Base-by-base conservation (phyloP, 2,888 invertebrate species). In the Lacanobia oleracea region DNA sequence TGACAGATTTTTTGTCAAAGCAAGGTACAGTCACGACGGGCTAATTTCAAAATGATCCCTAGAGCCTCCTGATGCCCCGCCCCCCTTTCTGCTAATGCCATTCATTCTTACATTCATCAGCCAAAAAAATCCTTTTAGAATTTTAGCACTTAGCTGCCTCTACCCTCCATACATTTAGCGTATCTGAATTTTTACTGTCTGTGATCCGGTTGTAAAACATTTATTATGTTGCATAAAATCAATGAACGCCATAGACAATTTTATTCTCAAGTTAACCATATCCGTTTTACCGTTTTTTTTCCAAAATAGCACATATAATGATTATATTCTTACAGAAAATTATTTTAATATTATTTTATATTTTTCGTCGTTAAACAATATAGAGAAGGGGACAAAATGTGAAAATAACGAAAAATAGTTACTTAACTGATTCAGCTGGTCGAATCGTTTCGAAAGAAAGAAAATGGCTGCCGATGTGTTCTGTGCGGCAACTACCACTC, bases 401-500 rank as follows among this genome's bases (percentile, higher is more conserved):
- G 2, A 27, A 45, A 48, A 43, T 12, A 18, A 16, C 0, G 27
- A 0, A 5, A 16, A 72, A 77, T 72, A 81, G 74, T 61, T 43
- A 23, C 43, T 70, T 48, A 80, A 83, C 61, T 73, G 78, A 74
- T 54, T 67, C 54, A 62, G 68, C 45, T 75, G 53, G 43, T 81
- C 79, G 84, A 87, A 83, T 77, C 71, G 72, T 77, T 86, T 87
- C 82, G 72, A 88, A 89, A 89, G 83, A 73, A 79, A 88, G 86
- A 91, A 91, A 89, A 91, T 91, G 91, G 91, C 91, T 84, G 89
- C 87, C 87, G 75, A 82, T 86, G 85, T 87, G 86, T 82, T 83
- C 84, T 75, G 79, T 81, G 75, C 83, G 83, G 81, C 81, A 65
- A 82, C 80, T 82, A 82, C 76, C 77, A 85, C 79, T 86, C 77